These are phyloP conservation scores for Pelusios castaneus DNA, from an alignment of 2,113 vertebrate species.

Conservation along the genomic window DNA sequence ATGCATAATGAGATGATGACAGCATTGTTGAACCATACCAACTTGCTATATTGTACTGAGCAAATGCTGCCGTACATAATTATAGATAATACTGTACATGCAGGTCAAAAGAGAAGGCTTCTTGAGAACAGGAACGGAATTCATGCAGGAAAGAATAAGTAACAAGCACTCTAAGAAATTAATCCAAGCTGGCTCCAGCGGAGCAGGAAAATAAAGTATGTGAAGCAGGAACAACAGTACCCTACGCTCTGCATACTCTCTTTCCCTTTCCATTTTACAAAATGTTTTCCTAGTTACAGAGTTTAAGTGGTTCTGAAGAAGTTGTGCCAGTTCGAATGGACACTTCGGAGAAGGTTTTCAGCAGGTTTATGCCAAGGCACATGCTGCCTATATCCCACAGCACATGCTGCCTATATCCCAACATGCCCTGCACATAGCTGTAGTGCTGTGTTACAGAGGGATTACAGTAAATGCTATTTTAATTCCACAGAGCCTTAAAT, in stretches of 20 bases:
- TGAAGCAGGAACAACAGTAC: conserved; percentile 5
- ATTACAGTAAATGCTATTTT: background rate
- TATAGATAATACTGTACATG: conserved; percentile 44
- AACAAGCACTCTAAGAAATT: conserved; percentile 67
- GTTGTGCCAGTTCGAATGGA: background rate
- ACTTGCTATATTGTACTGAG: background rate
- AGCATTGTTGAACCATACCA: conserved; percentile 29
- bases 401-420: fast-evolving
- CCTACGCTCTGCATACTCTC: background rate
- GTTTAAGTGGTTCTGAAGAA: background rate
- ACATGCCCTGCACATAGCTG: background rate
- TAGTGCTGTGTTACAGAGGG: fast-evolving
- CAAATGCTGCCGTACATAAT: conserved; percentile 32
- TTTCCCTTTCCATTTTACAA: background rate
- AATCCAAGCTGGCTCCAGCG: conserved; percentile 4
- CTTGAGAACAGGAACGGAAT: conserved; percentile 37
- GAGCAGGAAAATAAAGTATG: conserved; percentile 1
- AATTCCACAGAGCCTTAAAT: no score
- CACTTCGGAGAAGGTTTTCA: background rate
- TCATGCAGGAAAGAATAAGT: conserved; percentile 41
- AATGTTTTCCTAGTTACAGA: background rate
- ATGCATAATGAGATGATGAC: conserved; percentile 49
- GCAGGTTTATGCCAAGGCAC: background rate
- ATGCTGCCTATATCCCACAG: fast-evolving
- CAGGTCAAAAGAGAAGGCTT: conserved; percentile 57